Percentiles rank a stretch among this genome's conserved stretches.
Evolutionary conservation across 2,888 invertebrate species (phyloP).

Genomic region (Dexiosoma caninum): DNA sequence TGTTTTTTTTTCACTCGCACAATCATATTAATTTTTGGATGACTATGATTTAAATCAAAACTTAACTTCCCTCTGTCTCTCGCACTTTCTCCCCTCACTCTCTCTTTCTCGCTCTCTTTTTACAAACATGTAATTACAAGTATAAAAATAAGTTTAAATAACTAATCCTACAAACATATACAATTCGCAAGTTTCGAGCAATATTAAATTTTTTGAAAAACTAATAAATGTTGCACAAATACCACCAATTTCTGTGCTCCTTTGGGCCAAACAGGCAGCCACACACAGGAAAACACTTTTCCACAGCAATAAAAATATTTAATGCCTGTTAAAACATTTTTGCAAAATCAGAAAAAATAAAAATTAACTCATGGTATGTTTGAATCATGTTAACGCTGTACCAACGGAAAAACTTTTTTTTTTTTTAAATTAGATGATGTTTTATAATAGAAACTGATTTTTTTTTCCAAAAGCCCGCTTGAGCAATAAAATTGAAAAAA

Average conservation of each 20-base stretch:
- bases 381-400: conserved; percentile 10
- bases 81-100: no score
- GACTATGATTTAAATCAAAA: no score
- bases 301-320: not conserved
- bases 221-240: not conserved
- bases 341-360: not conserved
- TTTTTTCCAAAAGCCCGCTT: not conserved
- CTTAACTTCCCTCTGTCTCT: no score
- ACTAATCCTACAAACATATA: no score
- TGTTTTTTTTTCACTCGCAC: no score
- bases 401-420: not conserved
- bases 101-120: no score
- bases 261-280: no score
- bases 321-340: not conserved
- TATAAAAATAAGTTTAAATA: no score
- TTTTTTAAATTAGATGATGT: not conserved
- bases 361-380: not conserved
- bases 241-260: not conserved
- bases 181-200: no score
- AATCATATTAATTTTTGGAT: no score
- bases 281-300: not conserved
- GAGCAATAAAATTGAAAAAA: conserved; percentile 1
- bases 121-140: no score
- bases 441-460: not conserved
- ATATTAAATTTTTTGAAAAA: not conserved